Percentiles rank a stretch among this genome's conserved stretches.
Evolutionary conservation across 2,797 vertebrate species (phyloP).

Genomic region (Acipenser ruthenus): DNA sequence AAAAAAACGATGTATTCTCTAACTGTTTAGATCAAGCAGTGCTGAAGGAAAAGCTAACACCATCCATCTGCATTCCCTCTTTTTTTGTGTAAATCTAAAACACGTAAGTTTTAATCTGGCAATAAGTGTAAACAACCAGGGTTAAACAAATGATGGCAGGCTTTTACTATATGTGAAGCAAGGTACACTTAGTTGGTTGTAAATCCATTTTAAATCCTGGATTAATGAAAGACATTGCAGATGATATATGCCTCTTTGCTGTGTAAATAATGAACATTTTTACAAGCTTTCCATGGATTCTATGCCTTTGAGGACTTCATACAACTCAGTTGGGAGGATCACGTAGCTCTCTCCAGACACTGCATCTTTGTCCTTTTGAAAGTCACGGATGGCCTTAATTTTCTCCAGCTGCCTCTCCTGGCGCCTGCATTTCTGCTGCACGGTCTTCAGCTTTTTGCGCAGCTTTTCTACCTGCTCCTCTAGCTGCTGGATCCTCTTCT

Average conservation of each 20-base stretch:
- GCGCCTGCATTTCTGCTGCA: constrained; percentile 81
- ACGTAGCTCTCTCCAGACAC: constrained; percentile 68
- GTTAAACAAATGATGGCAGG: no score
- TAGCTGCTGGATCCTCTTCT: constrained; percentile 81
- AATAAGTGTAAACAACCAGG: no score
- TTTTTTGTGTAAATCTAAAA: no score
- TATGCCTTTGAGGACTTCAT: constrained; percentile 70
- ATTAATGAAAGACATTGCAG: neutral
- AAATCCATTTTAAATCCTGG: neutral
- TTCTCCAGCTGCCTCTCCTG: constrained; percentile 83
- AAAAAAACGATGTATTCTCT: no score
- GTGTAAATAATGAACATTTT: neutral
- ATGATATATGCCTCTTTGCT: neutral
- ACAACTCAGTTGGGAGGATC: constrained; percentile 78
- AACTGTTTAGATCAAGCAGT: no score
- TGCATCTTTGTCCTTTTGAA: constrained; percentile 57
- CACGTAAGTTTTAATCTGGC: no score
- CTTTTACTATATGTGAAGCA: no score
- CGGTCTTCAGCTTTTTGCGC: constrained; percentile 83
- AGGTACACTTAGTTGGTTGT: neutral
- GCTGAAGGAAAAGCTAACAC: no score
- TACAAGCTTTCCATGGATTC: constrained; percentile 22
- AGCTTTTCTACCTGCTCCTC: constrained; percentile 83
- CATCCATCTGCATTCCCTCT: no score
- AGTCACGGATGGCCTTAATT: constrained; percentile 63